Base-by-base conservation (phyloP, 2,888 invertebrate genomes). In the Stenurella melanura region DNA sequence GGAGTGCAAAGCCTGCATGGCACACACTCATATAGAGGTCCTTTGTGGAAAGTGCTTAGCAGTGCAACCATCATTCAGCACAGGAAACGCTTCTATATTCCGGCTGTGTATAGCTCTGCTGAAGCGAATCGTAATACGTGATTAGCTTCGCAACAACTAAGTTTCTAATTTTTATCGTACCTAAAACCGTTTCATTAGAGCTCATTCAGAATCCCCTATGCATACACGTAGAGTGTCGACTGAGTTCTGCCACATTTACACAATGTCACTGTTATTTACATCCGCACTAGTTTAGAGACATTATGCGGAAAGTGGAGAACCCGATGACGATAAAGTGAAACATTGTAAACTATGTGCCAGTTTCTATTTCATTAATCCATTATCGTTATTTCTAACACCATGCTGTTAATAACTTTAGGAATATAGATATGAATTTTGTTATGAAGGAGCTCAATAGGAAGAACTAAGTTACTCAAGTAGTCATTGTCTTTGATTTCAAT, bases 51-150 rank as follows among this genome's bases (percentile, higher is more conserved):
- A 80, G 71, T 73, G 73, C 72, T 78, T 75, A 34, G 73, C 77
- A 78, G 74, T 78, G 77, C 78, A 72, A 74, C 73, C 80, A 75
- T 74, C 75, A 75, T 78, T 77, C 77, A 76, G 71, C 67, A 67
- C 80, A 77, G 79, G 80, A 80, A 80, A 72, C 70, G 77, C 76
- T 74, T 77, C 77, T 75, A 77, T 80, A 80, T 80, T 80, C 80
- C 66, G 77, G 74, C 77, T 74, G 73, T 78, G 80, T 77, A 78
- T 77, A 67, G 77, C 70, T 69, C 80, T 67, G 78, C 78, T 78
- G 72, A 80, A 80, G 78, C 78, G 80, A 76, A 79, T 73, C 69
- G 75, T 75, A 78, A 80, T 78, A 80, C 80, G 80, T 80, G 80
- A 80, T 80, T 80, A 79, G 80, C 78, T 76, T 80, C 70, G 77